phyloP scores from a whole-genome alignment of 1,140 invertebrate species.

The Pinna nobilis region DNA sequence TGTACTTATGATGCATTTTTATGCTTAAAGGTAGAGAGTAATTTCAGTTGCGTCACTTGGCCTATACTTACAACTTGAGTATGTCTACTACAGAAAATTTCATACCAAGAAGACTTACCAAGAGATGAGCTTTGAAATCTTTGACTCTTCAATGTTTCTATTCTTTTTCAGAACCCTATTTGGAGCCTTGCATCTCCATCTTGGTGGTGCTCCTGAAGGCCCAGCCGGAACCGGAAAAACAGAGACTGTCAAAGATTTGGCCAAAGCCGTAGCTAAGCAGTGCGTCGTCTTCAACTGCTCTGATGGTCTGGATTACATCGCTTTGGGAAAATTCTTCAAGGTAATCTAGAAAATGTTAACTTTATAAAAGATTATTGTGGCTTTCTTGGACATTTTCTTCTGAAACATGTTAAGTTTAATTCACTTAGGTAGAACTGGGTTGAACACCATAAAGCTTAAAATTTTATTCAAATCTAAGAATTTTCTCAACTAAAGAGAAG shows the following conservation, averaged over 20 bases:
- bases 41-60: too few relatives aligned
- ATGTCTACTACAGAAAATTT: too few relatives aligned
- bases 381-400: background rate
- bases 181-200: slow-evolving; percentile 90
- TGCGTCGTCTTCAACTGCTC: slow-evolving; percentile 98
- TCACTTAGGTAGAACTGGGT: too few relatives aligned
- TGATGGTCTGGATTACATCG: slow-evolving; percentile 93
- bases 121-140: background rate
- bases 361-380: background rate
- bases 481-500: too few relatives aligned
- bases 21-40: too few relatives aligned
- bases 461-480: too few relatives aligned
- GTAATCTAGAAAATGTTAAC: slow-evolving; percentile 55
- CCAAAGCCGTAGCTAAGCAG: slow-evolving; percentile 96
- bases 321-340: slow-evolving; percentile 97
- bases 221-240: slow-evolving; percentile 97
- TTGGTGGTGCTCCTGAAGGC: slow-evolving; percentile 92
- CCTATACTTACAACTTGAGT: too few relatives aligned
- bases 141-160: background rate
- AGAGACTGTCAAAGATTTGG: slow-evolving; percentile 96
- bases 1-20: too few relatives aligned
- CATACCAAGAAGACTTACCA: too few relatives aligned
- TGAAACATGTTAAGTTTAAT: background rate
- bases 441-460: too few relatives aligned
- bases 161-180: slow-evolving; percentile 82